Evolutionary conservation across 2,113 vertebrate genomes (phyloP).

Genomic region (Verasper variegatus): DNA sequence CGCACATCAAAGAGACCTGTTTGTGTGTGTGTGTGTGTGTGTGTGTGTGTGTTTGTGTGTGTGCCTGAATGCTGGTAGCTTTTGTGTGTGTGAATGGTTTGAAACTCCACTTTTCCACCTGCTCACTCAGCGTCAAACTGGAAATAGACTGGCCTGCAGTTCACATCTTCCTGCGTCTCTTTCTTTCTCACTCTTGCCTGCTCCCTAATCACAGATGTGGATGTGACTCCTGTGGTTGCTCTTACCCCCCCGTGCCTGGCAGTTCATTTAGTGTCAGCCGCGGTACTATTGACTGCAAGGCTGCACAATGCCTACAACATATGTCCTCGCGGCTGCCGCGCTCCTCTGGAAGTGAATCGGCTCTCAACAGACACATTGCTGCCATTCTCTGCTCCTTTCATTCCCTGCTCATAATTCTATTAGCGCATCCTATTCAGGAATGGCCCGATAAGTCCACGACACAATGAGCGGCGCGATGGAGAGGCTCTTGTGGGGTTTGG

Average conservation of each 20-base stretch:
- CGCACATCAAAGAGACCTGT: not conserved
- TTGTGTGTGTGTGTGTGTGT: no score
- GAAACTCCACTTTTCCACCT: slow-evolving; percentile 49
- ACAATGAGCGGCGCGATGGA: slow-evolving; percentile 56
- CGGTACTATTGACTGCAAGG: slow-evolving; percentile 36
- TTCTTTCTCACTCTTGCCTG: slow-evolving; percentile 8
- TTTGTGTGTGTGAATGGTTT: slow-evolving; percentile 19
- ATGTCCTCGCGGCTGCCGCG: slow-evolving; percentile 30
- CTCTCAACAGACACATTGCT: slow-evolving; percentile 60
- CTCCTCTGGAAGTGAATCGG: slow-evolving; percentile 44
- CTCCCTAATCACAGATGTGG: slow-evolving; percentile 32
- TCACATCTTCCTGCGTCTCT: slow-evolving; percentile 2
- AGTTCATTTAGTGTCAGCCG: slow-evolving; percentile 62
- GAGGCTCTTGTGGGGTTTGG: slow-evolving; percentile 68
- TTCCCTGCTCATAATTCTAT: slow-evolving; percentile 70
- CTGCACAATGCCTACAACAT: slow-evolving; percentile 56
- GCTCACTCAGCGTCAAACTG: slow-evolving; percentile 51
- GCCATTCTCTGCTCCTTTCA: slow-evolving; percentile 59
- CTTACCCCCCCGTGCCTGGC: slow-evolving; percentile 27
- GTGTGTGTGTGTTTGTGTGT: no score
- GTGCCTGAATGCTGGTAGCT: slow-evolving; percentile 3
- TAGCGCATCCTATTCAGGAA: slow-evolving; percentile 63
- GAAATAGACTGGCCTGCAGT: slow-evolving; percentile 31
- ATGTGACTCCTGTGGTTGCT: slow-evolving; percentile 41
- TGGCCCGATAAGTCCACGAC: slow-evolving; percentile 58